Evolutionary conservation across 2,113 vertebrate species (phyloP), one percentile per base, ranked within the genome.

Genomic region (Oryzias javanicus): DNA sequence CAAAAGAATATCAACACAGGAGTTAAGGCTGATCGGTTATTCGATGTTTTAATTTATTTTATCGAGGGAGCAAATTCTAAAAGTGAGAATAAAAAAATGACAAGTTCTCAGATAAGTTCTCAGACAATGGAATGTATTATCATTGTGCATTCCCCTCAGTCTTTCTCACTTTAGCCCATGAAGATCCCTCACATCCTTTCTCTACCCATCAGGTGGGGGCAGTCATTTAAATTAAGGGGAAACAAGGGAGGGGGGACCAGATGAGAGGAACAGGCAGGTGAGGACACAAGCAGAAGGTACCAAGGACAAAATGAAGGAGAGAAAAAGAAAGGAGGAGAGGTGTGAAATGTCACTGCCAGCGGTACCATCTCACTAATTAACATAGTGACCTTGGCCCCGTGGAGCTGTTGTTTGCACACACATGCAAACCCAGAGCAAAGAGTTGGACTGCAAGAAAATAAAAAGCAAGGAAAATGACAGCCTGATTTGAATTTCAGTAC

Each of bases 321-420:
- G 52, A 52, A 58, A 51, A 76, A 74, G 53, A 72, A 71, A 70
- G 50, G 64, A 18, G 70, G 72, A 40, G 46, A 85, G 79, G 85
- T 84, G 83, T 82, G 81, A 88, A 78, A 77, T 86, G 81, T 85
- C 79, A 79, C 62, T 68, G 78, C 76, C 66, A 72, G 71, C 71
- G 76, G 77, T 79, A 67, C 55, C 72, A 72, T 60, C 70, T 78
- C 78, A 70, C 78, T 80, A 81, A 86, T 89, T 87, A 86, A 84
- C 78, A 85, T 83, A 70, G 71, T 86, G 86, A 87, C 89, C 88
- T 89, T 90, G 89, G 78, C 63, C 66, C 64, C 74, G 67, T 29
- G 59, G 64, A 55, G 71, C 74, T 68, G 59, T 70, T 81, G 54
- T 70, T 59, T 54, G 24, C 29, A 25, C 41, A 53, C 49, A 59